A percentile compares a stretch with the other conserved stretches of the same genome.
Conservation (phyloP, 2,113 vertebrate species). For the Dasypus novemcinctus region DNA sequence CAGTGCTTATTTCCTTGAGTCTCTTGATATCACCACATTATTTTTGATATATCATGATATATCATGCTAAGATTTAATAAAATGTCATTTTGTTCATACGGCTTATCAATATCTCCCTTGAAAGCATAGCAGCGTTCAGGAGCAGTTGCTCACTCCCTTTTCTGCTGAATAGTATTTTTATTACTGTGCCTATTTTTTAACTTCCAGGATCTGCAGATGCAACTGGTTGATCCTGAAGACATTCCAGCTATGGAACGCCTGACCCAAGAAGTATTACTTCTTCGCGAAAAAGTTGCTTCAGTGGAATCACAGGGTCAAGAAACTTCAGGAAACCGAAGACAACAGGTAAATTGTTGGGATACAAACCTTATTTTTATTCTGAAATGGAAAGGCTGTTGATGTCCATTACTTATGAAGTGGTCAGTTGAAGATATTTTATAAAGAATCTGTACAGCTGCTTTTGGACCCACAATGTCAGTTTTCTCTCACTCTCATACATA, state of each 20-base stretch:
- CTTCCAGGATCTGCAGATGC: slow-evolving; percentile 90
- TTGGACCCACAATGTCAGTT: background rate
- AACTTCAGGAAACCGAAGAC: too few species aligned
- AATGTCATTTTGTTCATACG: too few species aligned
- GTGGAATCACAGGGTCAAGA: too few species aligned
- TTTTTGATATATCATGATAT: background rate
- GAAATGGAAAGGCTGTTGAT: background rate
- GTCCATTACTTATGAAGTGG: background rate
- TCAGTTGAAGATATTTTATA: too few species aligned
- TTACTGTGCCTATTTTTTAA: background rate
- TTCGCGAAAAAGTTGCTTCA: too few species aligned
- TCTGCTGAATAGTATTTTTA: background rate
- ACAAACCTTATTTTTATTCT: background rate
- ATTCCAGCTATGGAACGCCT: too few species aligned
- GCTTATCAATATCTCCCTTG: too few species aligned
- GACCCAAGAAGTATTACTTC: too few species aligned
- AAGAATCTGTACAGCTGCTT: background rate
- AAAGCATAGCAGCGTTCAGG: too few species aligned
- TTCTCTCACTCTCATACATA: background rate
- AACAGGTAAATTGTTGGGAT: too few species aligned
- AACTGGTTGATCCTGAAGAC: slow-evolving; percentile 90
- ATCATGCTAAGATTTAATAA: too few species aligned
- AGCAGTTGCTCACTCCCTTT: background rate
- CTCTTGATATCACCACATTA: background rate
- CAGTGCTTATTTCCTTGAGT: background rate